Percentiles rank a stretch among this genome's conserved stretches.
These are phyloP conservation scores for Lampris megalopsis DNA, from an alignment of 2,113 vertebrate genomes.

Conservation along the genomic window DNA sequence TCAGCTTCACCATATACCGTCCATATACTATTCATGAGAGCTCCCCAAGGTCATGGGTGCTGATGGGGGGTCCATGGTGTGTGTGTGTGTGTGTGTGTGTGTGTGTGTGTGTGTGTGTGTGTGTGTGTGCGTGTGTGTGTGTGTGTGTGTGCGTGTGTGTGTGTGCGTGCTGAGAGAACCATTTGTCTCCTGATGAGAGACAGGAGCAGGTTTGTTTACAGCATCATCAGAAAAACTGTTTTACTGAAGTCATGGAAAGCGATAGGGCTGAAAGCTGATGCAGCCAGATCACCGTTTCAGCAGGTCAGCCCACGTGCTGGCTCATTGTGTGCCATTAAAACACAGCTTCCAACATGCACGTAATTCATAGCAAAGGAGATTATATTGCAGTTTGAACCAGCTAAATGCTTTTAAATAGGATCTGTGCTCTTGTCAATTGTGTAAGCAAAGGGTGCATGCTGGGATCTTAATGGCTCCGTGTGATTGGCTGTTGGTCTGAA, in stretches of 20 bases:
- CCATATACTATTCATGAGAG: too few relatives aligned
- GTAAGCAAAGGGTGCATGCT: constrained; percentile 57
- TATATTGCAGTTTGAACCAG: constrained; percentile 53
- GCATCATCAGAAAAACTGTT: too few relatives aligned
- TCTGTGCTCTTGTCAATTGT: constrained; percentile 64
- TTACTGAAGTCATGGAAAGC: background rate
- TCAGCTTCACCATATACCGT: too few relatives aligned
- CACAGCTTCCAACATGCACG: constrained; percentile 42
- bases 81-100: too few relatives aligned
- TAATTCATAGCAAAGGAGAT: constrained; percentile 66
- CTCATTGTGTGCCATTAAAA: constrained; percentile 40
- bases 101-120: too few relatives aligned
- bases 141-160: too few relatives aligned
- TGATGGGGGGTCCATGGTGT: too few relatives aligned
- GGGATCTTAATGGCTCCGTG: constrained; percentile 81
- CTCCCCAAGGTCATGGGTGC: too few relatives aligned
- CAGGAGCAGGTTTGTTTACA: too few relatives aligned
- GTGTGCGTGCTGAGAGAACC: too few relatives aligned
- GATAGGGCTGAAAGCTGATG: background rate
- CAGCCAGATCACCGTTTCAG: constrained; percentile 18
- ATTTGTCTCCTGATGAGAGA: too few relatives aligned
- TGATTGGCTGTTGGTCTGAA: constrained; percentile 84
- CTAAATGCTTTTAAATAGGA: constrained; percentile 65
- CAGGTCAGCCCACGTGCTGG: constrained; percentile 20
- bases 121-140: too few relatives aligned